Conservation (phyloP, 2,797 vertebrate genomes). For the Phoxinus dragarum region DNA sequence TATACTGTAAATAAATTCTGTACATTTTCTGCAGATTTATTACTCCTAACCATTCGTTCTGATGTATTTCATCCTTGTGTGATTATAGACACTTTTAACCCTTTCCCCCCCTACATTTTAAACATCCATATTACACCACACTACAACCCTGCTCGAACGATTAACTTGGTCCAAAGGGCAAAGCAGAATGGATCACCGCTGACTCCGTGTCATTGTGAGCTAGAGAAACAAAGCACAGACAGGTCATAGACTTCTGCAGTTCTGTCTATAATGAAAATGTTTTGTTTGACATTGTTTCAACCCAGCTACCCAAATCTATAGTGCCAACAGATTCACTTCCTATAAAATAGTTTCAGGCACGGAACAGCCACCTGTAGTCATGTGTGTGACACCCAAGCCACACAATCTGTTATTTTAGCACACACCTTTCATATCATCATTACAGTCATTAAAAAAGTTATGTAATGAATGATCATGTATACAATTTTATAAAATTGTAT, state of each 20-base stretch:
- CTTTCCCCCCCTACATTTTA: not conserved
- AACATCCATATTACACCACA: slow-evolving; percentile 6
- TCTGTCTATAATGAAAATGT: not conserved
- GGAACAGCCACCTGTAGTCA: not conserved
- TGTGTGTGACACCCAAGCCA: not conserved
- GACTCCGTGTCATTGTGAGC: slow-evolving; percentile 14
- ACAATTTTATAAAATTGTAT: too few species aligned
- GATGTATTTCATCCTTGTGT: not conserved
- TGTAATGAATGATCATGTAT: not conserved
- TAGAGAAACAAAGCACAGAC: slow-evolving; percentile 20
- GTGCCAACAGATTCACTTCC: not conserved
- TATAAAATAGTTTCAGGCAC: not conserved
- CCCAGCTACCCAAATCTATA: not conserved
- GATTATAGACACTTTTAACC: not conserved
- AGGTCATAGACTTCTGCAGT: not conserved
- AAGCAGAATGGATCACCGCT: slow-evolving; percentile 5
- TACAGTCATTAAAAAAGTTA: not conserved
- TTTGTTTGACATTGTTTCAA: not conserved
- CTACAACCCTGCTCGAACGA: slow-evolving; percentile 6
- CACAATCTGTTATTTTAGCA: slow-evolving; percentile 20
- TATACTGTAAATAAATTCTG: not conserved
- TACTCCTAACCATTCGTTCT: not conserved
- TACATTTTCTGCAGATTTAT: slow-evolving; percentile 16
- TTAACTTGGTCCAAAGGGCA: slow-evolving; percentile 49
- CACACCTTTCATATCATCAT: not conserved